Conservation (phyloP, 2,113 vertebrate genomes). For the Mellivora capensis region DNA sequence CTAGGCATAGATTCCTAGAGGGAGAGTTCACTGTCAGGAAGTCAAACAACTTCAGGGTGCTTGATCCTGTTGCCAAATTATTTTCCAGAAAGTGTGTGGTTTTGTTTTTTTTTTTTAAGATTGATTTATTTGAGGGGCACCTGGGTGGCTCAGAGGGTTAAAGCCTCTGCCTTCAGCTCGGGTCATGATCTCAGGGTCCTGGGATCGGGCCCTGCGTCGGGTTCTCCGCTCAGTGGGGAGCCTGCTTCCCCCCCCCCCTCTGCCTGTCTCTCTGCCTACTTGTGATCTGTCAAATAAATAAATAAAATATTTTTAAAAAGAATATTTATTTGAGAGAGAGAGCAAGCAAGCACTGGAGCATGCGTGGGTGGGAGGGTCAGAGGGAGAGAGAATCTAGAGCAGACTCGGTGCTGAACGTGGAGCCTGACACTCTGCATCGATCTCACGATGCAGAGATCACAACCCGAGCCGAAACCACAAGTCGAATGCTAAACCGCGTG, state of each 20-base stretch:
- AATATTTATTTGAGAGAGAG: not conserved
- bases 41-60: not conserved
- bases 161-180: too few species aligned
- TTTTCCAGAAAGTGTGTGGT: not conserved
- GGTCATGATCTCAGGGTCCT: too few species aligned
- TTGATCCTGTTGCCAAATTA: not conserved
- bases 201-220: rapidly evolving
- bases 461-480: not conserved
- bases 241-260: too few species aligned
- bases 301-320: too few species aligned
- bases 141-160: too few species aligned
- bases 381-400: not conserved
- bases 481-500: rapidly evolving
- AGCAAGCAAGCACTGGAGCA: not conserved
- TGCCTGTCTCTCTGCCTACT: too few species aligned
- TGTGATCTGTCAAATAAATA: too few species aligned
- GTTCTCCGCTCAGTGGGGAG: too few species aligned
- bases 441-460: not conserved
- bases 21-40: not conserved
- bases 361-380: not conserved
- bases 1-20: not conserved
- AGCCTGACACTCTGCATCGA: not conserved
- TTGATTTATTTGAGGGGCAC: not conserved
- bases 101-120: not conserved
- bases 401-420: not conserved